These are phyloP conservation scores for Parasteatoda lunata DNA, from an alignment of 2,888 invertebrate species.

Conservation along the genomic window DNA sequence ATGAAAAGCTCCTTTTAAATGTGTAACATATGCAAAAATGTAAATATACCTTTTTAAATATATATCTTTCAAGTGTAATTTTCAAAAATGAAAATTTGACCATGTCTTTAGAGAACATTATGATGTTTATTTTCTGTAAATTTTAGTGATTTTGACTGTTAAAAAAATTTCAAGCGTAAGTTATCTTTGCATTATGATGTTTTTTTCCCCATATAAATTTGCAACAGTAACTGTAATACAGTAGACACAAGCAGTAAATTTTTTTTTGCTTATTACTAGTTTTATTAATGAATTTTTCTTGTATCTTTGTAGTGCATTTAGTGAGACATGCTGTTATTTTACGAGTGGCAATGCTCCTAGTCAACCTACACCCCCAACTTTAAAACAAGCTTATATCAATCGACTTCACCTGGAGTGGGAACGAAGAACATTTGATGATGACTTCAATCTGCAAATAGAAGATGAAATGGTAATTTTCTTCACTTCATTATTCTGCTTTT, in stretches of 20 bases:
- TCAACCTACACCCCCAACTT: constrained; percentile 84
- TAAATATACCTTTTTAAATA: background rate
- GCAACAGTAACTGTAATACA: too few relatives aligned
- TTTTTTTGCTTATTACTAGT: background rate
- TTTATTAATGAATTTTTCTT: background rate
- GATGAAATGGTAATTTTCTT: constrained; percentile 74
- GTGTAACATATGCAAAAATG: too few relatives aligned
- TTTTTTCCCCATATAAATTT: too few relatives aligned
- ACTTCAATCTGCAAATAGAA: constrained; percentile 89
- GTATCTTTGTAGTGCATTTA: constrained; percentile 75
- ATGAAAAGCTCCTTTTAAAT: too few relatives aligned
- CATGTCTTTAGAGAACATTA: too few relatives aligned
- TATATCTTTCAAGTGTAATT: background rate
- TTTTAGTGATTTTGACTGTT: too few relatives aligned
- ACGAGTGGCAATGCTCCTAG: constrained; percentile 87
- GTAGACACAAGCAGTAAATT: background rate
- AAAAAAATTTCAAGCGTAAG: too few relatives aligned
- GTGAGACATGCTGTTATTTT: constrained; percentile 76
- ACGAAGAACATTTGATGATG: constrained; percentile 83
- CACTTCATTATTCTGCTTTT: too few relatives aligned
- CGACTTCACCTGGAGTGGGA: constrained; percentile 85
- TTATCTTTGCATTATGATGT: too few relatives aligned
- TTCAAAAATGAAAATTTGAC: background rate
- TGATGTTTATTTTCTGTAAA: background rate
- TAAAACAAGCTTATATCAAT: constrained; percentile 80